These are phyloP conservation scores for Hypocryptadius cinnamomeus DNA, from an alignment of 2,113 vertebrate species.

Conservation along the genomic window DNA sequence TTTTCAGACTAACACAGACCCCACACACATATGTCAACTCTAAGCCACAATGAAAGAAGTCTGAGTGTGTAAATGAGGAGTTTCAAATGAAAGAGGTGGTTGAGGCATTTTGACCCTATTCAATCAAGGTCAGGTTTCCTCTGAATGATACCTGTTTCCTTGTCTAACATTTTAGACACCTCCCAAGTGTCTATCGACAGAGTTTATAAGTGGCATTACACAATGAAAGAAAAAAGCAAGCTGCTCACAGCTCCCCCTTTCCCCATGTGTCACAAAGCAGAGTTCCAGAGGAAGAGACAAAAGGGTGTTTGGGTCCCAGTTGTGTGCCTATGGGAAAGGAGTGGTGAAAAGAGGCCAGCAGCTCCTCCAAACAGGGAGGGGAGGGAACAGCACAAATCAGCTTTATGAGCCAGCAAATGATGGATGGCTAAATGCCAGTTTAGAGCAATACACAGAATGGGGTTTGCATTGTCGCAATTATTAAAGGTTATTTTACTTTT, in stretches of 20 bases:
- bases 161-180: not conserved
- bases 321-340: not conserved
- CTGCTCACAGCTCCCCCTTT: not conserved
- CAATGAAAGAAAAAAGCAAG: not conserved
- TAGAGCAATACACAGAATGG: not conserved
- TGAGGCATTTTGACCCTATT: constrained; percentile 20
- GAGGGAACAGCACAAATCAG: not conserved
- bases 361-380: not conserved
- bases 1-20: not conserved
- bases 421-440: not conserved
- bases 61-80: not conserved
- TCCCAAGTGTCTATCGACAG: not conserved
- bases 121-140: not conserved
- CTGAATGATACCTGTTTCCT: constrained; percentile 17
- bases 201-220: not conserved
- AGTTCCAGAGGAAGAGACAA: not conserved
- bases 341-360: not conserved
- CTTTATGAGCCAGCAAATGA: constrained; percentile 18
- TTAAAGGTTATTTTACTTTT: constrained; percentile 63
- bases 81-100: not conserved
- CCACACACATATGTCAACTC: not conserved
- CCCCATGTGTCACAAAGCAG: not conserved
- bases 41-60: not conserved
- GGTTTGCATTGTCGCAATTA: constrained; percentile 1
- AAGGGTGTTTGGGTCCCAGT: not conserved